Evolutionary conservation across 2,797 vertebrate species (phyloP).

Genomic region (Sebastes matsubarae): DNA sequence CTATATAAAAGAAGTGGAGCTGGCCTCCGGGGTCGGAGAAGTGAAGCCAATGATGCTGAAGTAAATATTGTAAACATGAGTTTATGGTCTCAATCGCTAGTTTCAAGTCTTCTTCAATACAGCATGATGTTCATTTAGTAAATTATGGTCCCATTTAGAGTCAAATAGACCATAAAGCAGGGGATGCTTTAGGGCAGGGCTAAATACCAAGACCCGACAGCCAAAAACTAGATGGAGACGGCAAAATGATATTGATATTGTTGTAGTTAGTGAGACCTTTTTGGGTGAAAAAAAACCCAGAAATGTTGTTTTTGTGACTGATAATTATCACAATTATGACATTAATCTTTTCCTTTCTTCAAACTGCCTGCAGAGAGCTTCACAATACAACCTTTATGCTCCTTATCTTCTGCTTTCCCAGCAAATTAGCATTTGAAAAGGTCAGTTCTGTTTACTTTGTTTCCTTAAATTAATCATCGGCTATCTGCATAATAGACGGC

Average conservation of each 20-base stretch:
- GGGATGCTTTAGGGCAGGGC: too few relatives aligned
- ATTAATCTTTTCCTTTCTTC: background rate
- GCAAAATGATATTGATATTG: too few relatives aligned
- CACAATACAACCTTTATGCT: background rate
- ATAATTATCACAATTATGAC: background rate
- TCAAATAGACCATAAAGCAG: too few relatives aligned
- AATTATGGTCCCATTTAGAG: too few relatives aligned
- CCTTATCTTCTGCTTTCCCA: background rate
- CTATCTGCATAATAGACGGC: background rate
- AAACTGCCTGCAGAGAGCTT: background rate
- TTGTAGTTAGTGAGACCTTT: background rate
- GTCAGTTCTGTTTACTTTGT: conserved; percentile 23
- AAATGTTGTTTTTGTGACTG: background rate
- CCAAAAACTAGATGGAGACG: too few relatives aligned
- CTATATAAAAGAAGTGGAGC: background rate
- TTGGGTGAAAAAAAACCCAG: background rate
- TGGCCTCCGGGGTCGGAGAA: too few relatives aligned
- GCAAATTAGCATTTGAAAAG: conserved; percentile 26
- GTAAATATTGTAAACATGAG: too few relatives aligned
- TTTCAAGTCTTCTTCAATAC: too few relatives aligned
- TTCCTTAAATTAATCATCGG: background rate
- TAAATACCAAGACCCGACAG: too few relatives aligned
- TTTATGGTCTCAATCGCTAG: too few relatives aligned
- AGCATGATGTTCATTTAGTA: too few relatives aligned
- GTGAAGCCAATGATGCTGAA: too few relatives aligned